Percentiles rank a stretch among this genome's conserved stretches.
These are phyloP conservation scores for Zophobas morio DNA, from an alignment of 1,140 invertebrate genomes.

Conservation along the genomic window DNA sequence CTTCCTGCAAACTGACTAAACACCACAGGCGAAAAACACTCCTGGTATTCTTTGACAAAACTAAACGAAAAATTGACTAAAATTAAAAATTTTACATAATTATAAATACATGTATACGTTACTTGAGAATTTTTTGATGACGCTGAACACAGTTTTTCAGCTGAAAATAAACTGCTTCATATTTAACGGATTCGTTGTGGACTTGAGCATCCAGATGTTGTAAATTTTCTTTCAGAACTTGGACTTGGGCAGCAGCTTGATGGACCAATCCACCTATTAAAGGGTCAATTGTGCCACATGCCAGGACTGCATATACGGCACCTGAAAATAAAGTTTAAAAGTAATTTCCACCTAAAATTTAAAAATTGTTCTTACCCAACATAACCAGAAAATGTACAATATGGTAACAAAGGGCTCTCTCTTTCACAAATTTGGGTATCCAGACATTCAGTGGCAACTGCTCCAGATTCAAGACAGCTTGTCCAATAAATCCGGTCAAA, in stretches of 20 bases:
- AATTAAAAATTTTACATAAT: no score
- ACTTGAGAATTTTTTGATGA: no score
- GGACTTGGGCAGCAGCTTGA: conserved; percentile 51
- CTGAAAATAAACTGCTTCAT: neutral
- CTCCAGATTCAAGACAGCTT: no score
- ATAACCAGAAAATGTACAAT: no score
- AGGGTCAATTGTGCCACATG: neutral
- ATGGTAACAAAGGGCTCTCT: no score
- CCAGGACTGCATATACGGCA: neutral
- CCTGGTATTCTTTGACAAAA: neutral
- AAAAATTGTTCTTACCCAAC: no score
- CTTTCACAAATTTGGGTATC: no score
- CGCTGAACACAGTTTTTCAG: no score
- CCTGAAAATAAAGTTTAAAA: neutral
- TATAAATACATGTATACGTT: no score
- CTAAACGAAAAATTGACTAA: conserved; percentile 1
- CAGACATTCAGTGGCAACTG: neutral
- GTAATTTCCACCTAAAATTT: no score
- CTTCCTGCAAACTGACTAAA: conserved; percentile 57
- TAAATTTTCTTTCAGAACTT: conserved; percentile 60
- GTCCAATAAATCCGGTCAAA: no score
- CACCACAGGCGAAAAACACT: neutral
- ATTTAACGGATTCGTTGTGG: neutral
- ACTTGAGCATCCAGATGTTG: conserved; percentile 10
- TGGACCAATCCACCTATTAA: conserved; percentile 1